These are phyloP conservation scores for Tipula vernalis DNA, from an alignment of 2,888 invertebrate species.

Conservation along the genomic window DNA sequence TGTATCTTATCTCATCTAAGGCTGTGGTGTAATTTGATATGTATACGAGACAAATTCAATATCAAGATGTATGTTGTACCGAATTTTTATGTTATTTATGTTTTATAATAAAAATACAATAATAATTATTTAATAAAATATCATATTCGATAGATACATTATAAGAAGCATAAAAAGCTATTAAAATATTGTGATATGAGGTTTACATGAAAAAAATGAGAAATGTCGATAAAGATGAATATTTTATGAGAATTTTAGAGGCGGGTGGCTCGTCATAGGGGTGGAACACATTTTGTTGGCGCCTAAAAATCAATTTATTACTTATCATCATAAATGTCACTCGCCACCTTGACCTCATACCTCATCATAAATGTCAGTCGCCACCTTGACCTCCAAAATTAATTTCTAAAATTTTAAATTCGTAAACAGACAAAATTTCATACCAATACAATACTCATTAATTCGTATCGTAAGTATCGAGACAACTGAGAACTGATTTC, in stretches of 20 bases:
- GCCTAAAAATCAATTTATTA: no score
- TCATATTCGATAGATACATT: neutral
- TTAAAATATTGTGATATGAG: neutral
- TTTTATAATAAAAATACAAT: neutral
- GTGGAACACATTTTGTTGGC: no score
- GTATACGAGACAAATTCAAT: neutral
- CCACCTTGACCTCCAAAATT: no score
- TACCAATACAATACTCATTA: no score
- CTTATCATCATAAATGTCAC: no score
- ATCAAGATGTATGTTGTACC: neutral
- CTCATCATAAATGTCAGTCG: no score
- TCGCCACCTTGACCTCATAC: no score
- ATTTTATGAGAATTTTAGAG: neutral
- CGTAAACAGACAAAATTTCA: no score
- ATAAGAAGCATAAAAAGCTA: neutral
- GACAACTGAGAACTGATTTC: no score
- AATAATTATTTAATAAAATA: neutral
- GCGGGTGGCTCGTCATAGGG: neutral
- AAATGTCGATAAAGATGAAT: neutral
- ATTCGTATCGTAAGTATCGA: no score
- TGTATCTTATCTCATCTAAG: neutral
- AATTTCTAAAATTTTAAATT: no score
- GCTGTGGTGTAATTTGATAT: neutral
- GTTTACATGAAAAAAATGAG: neutral
- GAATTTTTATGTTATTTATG: neutral